A percentile compares a stretch with the other conserved stretches of the same genome.
Conservation (phyloP, 1,140 invertebrate species). For the Sitobion miscanthi region DNA sequence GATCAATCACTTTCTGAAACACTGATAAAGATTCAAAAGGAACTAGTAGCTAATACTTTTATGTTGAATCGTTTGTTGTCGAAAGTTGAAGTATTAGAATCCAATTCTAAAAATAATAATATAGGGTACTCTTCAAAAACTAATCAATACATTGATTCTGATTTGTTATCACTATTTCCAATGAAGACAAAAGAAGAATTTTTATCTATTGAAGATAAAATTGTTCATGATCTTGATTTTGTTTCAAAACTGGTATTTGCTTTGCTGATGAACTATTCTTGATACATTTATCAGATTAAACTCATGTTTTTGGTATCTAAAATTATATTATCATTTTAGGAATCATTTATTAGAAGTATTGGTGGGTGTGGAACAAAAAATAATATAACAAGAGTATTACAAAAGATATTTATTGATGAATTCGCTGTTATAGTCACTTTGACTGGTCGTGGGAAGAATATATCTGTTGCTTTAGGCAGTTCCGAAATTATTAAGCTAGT, state of each 20-base stretch:
- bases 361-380: background rate
- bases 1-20: background rate
- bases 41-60: background rate
- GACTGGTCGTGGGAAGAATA: slow-evolving; percentile 27
- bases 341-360: slow-evolving; percentile 5
- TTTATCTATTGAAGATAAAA: background rate
- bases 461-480: background rate
- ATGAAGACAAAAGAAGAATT: background rate
- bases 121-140: background rate
- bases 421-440: background rate
- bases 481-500: background rate
- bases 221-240: background rate
- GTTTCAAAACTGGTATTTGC: background rate
- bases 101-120: background rate
- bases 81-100: background rate
- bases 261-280: background rate
- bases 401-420: background rate
- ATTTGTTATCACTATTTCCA: slow-evolving; percentile 12
- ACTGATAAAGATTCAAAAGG: background rate
- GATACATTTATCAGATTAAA: background rate
- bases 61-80: background rate
- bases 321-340: background rate
- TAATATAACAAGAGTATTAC: background rate
- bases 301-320: background rate
- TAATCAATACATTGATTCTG: background rate